Evolutionary conservation across 2,888 invertebrate species (phyloP).

Genomic region (Drosophila paranaensis): DNA sequence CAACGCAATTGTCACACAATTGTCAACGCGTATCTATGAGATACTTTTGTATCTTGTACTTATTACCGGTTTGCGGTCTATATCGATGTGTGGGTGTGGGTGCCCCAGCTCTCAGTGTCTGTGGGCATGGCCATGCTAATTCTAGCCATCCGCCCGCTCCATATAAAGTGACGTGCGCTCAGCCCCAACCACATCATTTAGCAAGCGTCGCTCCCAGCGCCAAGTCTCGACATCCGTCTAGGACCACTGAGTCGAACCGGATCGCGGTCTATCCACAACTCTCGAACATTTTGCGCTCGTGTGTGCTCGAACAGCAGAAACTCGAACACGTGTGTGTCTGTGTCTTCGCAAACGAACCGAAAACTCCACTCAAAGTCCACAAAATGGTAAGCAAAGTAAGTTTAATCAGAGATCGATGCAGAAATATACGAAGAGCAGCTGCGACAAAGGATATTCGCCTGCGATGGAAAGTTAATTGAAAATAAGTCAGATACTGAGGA

Average conservation of each 20-base stretch:
- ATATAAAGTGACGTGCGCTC: conserved; percentile 66
- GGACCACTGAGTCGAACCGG: conserved; percentile 27
- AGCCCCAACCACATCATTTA: conserved; percentile 69
- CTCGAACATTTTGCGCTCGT: conserved; percentile 22
- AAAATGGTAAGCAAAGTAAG: conserved; percentile 82
- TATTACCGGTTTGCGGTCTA: conserved; percentile 64
- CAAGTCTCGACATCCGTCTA: conserved; percentile 56
- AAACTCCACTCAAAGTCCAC: conserved; percentile 18
- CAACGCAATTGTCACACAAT: conserved; percentile 68
- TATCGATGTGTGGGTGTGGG: conserved; percentile 40
- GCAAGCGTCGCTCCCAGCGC: conserved; percentile 49
- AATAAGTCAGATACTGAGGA: too few species aligned
- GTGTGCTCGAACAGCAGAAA: background rate
- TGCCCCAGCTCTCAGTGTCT: conserved; percentile 32
- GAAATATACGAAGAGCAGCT: background rate
- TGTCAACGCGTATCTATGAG: conserved; percentile 62
- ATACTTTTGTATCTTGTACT: conserved; percentile 57
- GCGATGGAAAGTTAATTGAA: too few species aligned
- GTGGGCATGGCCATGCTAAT: conserved; percentile 45
- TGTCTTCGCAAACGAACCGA: conserved; percentile 40
- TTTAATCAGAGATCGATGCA: conserved; percentile 12
- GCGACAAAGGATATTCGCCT: background rate
- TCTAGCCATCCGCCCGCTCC: conserved; percentile 62
- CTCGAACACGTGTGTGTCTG: conserved; percentile 19
- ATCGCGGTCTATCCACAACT: conserved; percentile 30